Base-by-base conservation (phyloP, 2,113 vertebrate species). In the Podilymbus podiceps region DNA sequence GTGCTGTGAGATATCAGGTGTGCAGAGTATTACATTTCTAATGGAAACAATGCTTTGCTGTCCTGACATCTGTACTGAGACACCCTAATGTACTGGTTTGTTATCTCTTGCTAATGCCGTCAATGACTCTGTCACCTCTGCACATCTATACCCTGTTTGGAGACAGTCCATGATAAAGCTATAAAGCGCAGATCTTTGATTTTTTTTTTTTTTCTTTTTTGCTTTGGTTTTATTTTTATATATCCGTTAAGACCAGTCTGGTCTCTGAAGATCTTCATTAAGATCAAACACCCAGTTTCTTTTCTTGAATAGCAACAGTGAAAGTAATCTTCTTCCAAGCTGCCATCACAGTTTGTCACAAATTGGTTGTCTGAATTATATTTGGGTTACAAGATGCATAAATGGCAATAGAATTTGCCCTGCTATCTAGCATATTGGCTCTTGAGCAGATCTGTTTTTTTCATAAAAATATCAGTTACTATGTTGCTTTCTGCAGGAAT, bases 231-330 rank as follows among this genome's bases (percentile, higher is more conserved):
- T 89, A 9, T 90, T 85, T 95, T 90, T 77, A 28, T 81, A 28
- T 81, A 60, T 73, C 68, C 27, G 63, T 72, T 92, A 87, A 71
- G 47, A 69, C n/a, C 1, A 0, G 4, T 60, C 52, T 87, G 76
- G 67, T 88, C 89, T 90, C 52, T 84, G 68, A 81, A 90, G 63
- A 63, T 90, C 50, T 81, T 96, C 25, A 73, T 80, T 88, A 81
- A 83, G 72, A 71, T 77, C 47, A 85, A 81, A 78, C 38, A 46
- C 31, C 23, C 1, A 1, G 5, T 75, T 92, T 90, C 38, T 81
- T 53, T 90, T 6, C 13, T 67, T 62, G 50, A 73, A 81, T 31
- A 88, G 8, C 47, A 90, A 40, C 30, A 74, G 40, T 68, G 52
- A 78, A 94, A 87, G 35, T 64, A 78, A 82, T 77, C 56, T 58